Evolutionary conservation across 2,797 vertebrate species (phyloP), one percentile per base, ranked within the genome.

Genomic region (Adrianichthys oophorus): DNA sequence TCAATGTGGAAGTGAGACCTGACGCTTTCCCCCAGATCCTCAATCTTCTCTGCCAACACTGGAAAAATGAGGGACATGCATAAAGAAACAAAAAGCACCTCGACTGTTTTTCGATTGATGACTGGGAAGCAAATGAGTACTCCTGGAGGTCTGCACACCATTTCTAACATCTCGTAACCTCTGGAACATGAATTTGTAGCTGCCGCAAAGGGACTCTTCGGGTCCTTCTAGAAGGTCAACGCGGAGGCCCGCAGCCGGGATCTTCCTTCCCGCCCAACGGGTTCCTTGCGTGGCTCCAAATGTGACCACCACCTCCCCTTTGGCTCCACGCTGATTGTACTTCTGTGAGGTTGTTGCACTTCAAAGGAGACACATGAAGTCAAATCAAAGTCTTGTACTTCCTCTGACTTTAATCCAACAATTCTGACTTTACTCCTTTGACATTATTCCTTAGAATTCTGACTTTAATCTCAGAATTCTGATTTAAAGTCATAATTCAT

Each of bases 151-250:
- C 13, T 29, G 16, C 21, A 3, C 57, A 79, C 77, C 77, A 62
- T 96, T 94, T 41, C 93, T 90, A 23, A 95, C 41, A 1, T 97
- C 96, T 0, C 88, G 61, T 1, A 94, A 81, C 64, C 93, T 93
- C 83, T 98, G 97, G 77, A 98, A 98, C 97, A 98, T 98, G 68
- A 85, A 94, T 48, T 95, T 98, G 85, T 97, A 98, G 72, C 79
- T 90, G 72, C 67, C 65, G 0, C 45, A 75, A 2, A 98, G 90
- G 0, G 83, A 78, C 3, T 91, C 74, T 16, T 92, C 92, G 0
- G 74, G 66, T 0, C 64, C 24, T 8, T 90, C 89, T 0, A 95
- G 74, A 45, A 90, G 75, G 26, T 85, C 75, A 48, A 93, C 68
- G 14, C 65, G 64, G 56, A 90, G 40, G 0, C 19, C 62, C 0